Conservation (phyloP, 2,797 vertebrate species). For the Natrix natrix region DNA sequence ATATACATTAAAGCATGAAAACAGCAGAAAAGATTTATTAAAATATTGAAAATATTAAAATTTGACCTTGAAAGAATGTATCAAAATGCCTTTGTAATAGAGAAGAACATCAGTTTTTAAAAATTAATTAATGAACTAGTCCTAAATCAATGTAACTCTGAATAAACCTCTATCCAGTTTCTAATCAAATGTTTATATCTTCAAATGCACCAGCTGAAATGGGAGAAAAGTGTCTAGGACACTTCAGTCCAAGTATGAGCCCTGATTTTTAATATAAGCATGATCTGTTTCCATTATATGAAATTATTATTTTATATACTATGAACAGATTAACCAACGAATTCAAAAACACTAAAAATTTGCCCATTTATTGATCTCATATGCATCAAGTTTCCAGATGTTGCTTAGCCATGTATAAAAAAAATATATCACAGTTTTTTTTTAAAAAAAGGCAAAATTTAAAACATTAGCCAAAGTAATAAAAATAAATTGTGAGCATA, state of each 20-base stretch:
- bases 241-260: background rate
- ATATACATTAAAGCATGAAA: background rate
- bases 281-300: background rate
- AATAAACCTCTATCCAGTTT: background rate
- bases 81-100: background rate
- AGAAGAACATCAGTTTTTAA: background rate
- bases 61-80: background rate
- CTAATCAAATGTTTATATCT: background rate
- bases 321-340: background rate
- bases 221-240: too few species aligned
- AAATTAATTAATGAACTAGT: background rate
- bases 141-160: background rate
- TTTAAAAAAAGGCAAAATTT: slow-evolving; percentile 45
- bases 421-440: slow-evolving; percentile 31
- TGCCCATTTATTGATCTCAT: slow-evolving; percentile 41
- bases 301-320: slow-evolving; percentile 4
- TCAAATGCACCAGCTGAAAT: background rate
- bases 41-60: background rate
- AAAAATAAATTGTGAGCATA: background rate
- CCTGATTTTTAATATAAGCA: slow-evolving; percentile 3
- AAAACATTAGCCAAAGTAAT: slow-evolving; percentile 18
- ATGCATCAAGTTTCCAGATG: slow-evolving; percentile 44
- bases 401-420: slow-evolving; percentile 34
- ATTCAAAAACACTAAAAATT: slow-evolving; percentile 31
- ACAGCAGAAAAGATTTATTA: background rate